A percentile compares a stretch with the other conserved stretches of the same genome.
Evolutionary conservation across 2,113 vertebrate species (phyloP).

Genomic region (Lucifuga dentata): DNA sequence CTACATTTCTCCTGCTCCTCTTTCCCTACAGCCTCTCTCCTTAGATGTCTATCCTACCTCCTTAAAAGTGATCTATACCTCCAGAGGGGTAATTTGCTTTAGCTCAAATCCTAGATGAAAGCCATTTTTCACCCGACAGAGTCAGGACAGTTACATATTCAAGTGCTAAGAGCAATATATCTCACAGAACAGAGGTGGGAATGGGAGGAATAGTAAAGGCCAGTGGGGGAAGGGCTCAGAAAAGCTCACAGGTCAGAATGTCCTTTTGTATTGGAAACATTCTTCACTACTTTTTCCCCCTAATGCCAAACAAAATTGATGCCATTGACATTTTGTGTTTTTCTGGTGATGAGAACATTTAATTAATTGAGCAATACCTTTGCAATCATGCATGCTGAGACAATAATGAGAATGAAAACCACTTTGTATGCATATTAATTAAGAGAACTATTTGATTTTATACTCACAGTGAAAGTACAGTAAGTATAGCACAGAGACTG

Average conservation of each 20-base stretch:
- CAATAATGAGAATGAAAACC: conserved; percentile 60
- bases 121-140: conserved; percentile 68
- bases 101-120: conserved; percentile 71
- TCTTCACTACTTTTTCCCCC: conserved; percentile 1
- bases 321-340: conserved; percentile 34
- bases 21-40: conserved; percentile 5
- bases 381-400: conserved; percentile 11
- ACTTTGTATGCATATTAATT: conserved; percentile 56
- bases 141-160: conserved; percentile 57
- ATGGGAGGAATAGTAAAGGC: conserved; percentile 31
- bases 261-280: conserved; percentile 9
- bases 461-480: conserved; percentile 25
- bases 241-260: conserved; percentile 19
- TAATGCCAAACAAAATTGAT: conserved; percentile 47
- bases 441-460: conserved; percentile 39
- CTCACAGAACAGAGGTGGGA: conserved; percentile 21
- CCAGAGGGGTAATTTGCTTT: conserved; percentile 73
- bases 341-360: conserved; percentile 38
- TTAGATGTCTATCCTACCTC: conserved; percentile 13
- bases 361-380: conserved; percentile 60
- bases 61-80: conserved; percentile 65
- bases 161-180: conserved; percentile 60
- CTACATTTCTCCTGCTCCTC: conserved; percentile 13
- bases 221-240: conserved; percentile 7
- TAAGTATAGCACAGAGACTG: neutral